Conservation (phyloP, 2,113 vertebrate species). For the Tragelaphus imberbis region DNA sequence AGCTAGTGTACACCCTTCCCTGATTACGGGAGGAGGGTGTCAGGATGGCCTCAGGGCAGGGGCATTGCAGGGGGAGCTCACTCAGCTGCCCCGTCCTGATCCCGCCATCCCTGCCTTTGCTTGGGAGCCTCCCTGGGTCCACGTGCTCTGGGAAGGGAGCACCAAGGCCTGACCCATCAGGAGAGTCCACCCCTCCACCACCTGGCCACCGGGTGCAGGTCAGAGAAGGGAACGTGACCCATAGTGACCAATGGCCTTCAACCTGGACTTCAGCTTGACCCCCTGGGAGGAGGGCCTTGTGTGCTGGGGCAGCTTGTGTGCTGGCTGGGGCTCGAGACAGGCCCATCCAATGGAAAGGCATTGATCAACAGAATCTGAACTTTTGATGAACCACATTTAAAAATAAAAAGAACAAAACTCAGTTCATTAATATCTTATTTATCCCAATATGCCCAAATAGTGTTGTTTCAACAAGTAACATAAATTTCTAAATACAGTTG, state of each 20-base stretch:
- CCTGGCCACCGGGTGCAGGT: not conserved
- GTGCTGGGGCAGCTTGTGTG: not conserved
- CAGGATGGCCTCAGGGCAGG: not conserved
- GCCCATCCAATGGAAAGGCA: not conserved
- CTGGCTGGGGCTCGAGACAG: accelerated
- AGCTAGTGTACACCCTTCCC: not conserved
- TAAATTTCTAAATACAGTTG: not conserved
- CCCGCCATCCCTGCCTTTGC: not conserved
- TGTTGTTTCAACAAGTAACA: not conserved
- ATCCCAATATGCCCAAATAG: not conserved
- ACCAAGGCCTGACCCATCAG: not conserved
- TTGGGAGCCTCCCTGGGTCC: not conserved
- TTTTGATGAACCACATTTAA: not conserved
- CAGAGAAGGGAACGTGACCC: not conserved
- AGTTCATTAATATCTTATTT: not conserved
- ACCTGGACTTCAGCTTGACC: not conserved
- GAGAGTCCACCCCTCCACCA: not conserved
- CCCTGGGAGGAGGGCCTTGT: not conserved
- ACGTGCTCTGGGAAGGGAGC: not conserved
- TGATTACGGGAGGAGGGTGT: too few relatives aligned
- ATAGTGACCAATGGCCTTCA: not conserved
- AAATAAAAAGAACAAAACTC: not conserved
- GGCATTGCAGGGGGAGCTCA: not conserved
- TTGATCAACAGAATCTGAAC: not conserved
- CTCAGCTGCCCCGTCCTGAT: not conserved